Base-by-base conservation (phyloP, 1,140 invertebrate species). In the Tetramorium alpestre region DNA sequence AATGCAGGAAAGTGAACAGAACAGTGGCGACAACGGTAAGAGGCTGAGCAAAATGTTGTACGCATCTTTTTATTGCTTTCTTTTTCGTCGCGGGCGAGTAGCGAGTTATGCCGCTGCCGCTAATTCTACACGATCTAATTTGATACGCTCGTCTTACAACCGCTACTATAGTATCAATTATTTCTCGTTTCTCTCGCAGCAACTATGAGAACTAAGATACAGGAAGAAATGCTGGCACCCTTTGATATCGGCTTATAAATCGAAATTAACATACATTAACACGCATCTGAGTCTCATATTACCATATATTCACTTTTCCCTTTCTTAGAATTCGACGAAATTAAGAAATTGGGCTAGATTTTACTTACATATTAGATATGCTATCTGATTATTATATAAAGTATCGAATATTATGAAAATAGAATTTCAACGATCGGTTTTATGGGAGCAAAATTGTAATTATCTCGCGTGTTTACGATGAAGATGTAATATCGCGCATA, bases 91-190 rank as follows among this genome's bases (percentile, higher is more conserved):
- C 33, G 11, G 16, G 10, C 33, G 38, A 81, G 44, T 33, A 10
- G 44, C 22, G 6, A 28, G 33, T 56, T 80, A n/a, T 70, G 10
- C 47, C 49, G 22, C 49, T 56, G 22, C 22, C 22, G 64, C 41
- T 81, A 81, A 81, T 70, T 81, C 49, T 56, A 58, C 11, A 33
- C 33, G 47, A 80, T 80, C 13, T 56, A 47, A 81, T 70, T 65
- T 56, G 75, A 78, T 56, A 70, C 49, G 47, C 44, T 67, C 44
- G n/a, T 69, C 51, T 80, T 69, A 80, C 44, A 65, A 67, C n/a
- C 33, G 62, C 47, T 69, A 69, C 49, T 38, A 78, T 56, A 78
- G 33, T 67, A 81, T 81, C 8, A 81, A 81, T 56, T 41, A 81
- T 81, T 81, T 69, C 47, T 3, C 47, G 38, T 69, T 81, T 51